Conservation (phyloP, 2,113 vertebrate species). For the Diadophis punctatus region DNA sequence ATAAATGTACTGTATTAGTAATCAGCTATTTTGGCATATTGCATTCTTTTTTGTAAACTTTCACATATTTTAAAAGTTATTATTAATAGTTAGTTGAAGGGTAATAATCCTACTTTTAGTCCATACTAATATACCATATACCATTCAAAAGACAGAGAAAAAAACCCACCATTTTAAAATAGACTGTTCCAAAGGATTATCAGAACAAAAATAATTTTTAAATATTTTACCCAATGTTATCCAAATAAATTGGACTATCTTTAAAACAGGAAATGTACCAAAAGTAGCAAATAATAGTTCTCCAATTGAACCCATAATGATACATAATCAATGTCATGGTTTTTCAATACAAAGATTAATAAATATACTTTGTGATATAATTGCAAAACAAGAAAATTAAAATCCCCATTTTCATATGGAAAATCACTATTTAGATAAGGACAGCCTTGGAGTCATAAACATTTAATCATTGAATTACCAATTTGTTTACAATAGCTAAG, state of each 20-base stretch:
- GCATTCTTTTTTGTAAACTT: background rate
- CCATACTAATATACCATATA: background rate
- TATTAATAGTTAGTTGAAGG: background rate
- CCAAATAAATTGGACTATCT: background rate
- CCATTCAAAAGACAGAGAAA: background rate
- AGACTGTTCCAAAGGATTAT: background rate
- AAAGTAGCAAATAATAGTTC: background rate
- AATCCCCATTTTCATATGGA: background rate
- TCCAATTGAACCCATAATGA: background rate
- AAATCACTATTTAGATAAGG: background rate
- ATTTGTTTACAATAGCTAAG: background rate
- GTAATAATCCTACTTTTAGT: background rate
- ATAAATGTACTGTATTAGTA: background rate
- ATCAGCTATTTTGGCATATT: background rate
- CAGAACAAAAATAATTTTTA: background rate
- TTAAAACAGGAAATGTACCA: background rate
- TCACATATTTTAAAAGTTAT: background rate
- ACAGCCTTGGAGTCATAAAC: background rate
- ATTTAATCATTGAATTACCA: background rate
- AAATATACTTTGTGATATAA: background rate
- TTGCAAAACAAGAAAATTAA: background rate
- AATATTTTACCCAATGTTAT: background rate
- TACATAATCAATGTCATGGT: background rate
- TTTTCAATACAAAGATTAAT: background rate
- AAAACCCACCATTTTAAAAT: background rate